Percentiles rank a stretch among this genome's conserved stretches.
phyloP scores from a whole-genome alignment of 1,140 invertebrate genomes.

The Euwallacea fornicatus region DNA sequence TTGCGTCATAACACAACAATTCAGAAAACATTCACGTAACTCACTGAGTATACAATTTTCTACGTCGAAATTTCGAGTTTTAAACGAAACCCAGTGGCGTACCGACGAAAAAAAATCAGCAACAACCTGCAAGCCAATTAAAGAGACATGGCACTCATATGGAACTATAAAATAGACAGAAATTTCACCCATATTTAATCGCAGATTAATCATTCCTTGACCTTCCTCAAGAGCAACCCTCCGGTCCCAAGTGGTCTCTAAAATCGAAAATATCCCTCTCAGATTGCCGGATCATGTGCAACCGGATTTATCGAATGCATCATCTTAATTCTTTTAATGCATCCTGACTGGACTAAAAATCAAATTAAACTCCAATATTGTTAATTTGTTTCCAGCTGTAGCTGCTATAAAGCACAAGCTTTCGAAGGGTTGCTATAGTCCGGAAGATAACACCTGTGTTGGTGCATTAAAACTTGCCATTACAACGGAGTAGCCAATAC shows the following conservation, averaged over 20 bases:
- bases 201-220: not conserved
- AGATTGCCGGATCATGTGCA: slow-evolving; percentile 7
- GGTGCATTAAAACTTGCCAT: not conserved
- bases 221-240: slow-evolving; percentile 14
- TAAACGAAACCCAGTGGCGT: no score
- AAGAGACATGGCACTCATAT: no score
- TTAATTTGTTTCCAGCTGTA: slow-evolving; percentile 20
- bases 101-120: no score
- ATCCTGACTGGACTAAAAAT: slow-evolving; percentile 30
- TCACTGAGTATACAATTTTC: no score
- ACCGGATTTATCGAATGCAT: slow-evolving; percentile 28
- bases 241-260: slow-evolving; percentile 28
- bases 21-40: no score
- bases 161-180: no score
- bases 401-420: not conserved
- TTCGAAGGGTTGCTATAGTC: slow-evolving; percentile 9
- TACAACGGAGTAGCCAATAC: not conserved
- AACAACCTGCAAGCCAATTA: no score
- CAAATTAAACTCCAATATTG: slow-evolving; percentile 34
- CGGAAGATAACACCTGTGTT: slow-evolving; percentile 3
- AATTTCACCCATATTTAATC: no score
- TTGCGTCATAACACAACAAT: no score
- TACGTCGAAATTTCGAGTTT: no score
- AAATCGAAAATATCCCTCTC: slow-evolving; percentile 27
- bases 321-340: slow-evolving; percentile 33